A percentile compares a stretch with the other conserved stretches of the same genome.
Evolutionary conservation across 1,140 invertebrate species (phyloP).

Genomic region (Cotesia typhae): DNA sequence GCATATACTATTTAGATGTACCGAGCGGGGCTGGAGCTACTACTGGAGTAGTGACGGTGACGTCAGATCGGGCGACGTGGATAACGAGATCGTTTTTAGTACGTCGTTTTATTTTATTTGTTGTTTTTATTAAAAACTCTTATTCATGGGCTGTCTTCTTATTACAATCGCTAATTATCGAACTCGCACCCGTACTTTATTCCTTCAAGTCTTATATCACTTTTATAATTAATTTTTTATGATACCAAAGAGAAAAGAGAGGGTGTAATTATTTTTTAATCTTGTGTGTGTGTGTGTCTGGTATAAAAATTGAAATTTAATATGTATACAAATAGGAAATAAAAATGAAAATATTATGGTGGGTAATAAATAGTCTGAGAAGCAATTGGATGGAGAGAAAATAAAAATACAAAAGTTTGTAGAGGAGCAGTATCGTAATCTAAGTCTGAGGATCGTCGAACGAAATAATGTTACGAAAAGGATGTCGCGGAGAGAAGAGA

Average conservation of each 20-base stretch:
- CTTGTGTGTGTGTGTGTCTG: background rate
- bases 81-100: constrained; percentile 48
- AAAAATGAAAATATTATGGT: no score
- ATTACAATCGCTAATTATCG: constrained; percentile 56
- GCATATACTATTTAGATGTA: no score
- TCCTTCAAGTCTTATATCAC: background rate
- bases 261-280: no score
- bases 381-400: background rate
- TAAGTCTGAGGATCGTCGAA: constrained; percentile 31
- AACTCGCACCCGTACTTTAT: constrained; percentile 40
- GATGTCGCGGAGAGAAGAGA: constrained; percentile 12
- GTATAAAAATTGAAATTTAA: no score
- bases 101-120: constrained; percentile 7
- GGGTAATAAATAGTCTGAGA: background rate
- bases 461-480: constrained; percentile 13
- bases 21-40: background rate
- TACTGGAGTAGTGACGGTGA: constrained; percentile 38
- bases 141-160: constrained; percentile 14
- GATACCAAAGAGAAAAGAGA: background rate
- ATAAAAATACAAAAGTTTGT: constrained; percentile 22
- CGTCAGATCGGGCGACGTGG: constrained; percentile 51
- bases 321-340: no score
- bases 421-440: constrained; percentile 21
- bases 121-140: background rate
- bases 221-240: constrained; percentile 34